Evolutionary conservation across 1,140 invertebrate species (phyloP), one percentile per base, ranked within the genome.

Genomic region (Mylabris phalerata): DNA sequence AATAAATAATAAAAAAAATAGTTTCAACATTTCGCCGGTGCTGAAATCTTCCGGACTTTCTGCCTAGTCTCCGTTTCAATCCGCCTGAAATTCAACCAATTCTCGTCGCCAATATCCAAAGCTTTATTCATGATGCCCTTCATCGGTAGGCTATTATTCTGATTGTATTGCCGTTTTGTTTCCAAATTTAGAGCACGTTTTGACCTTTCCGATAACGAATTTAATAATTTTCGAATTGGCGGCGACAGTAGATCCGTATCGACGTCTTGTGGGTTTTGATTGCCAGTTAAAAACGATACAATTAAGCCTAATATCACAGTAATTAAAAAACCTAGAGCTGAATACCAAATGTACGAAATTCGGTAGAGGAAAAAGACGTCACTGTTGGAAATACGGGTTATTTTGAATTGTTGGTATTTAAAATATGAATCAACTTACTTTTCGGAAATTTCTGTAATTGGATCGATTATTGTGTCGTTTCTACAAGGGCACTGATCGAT

Each of bases 311-410:
- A 68, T 1, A 85, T 50, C 10, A 88, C 70, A 0, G 86, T 85
- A 1, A 80, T 68, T 0, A 80, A 45, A 57, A 79, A 84, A 4
- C 83, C 85, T 27, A 87, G 83, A 3, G 78, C 78, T 5, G 82
- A 85, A 70, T 87, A 89, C 87, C 87, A 90, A 61, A 89, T 74
- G 71, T 88, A 90, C 27, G 85, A 88, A 45, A 87, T 75, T 68
- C 82, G 73, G 67, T 81, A 88, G 0, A 86, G 59, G 54, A 71
- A 73, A 60, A 78, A 69, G 13, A 73, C 67, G 19, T 68, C 26
- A 27, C 59, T 47, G 9, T 61, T 67, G 59, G 13, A 65, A 65
- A n/a, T 19, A 19, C 19, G 19, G 19, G 1, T 19, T 19, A 19
- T 13, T 13, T 13, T 13, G 1, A 1, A 13, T 19, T 19, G 19